These are phyloP conservation scores for Phaonia tiefii DNA, from an alignment of 2,888 invertebrate genomes.

Conservation along the genomic window DNA sequence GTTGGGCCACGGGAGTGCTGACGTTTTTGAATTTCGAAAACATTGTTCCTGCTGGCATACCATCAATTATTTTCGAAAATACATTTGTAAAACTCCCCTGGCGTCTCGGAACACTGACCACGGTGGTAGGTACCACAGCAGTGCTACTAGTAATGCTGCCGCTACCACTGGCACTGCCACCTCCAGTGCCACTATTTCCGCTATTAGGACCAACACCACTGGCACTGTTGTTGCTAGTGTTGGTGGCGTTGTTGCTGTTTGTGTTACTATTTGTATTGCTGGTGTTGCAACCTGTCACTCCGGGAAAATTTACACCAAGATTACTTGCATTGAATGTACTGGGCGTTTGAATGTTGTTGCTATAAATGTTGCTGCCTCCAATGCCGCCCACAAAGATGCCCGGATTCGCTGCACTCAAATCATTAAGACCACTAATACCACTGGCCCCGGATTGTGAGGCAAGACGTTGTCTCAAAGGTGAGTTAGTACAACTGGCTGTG, in stretches of 20 bases:
- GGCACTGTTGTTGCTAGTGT: background rate
- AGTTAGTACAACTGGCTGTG: constrained; percentile 47
- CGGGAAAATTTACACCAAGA: constrained; percentile 31
- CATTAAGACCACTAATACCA: constrained; percentile 33
- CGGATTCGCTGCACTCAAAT: constrained; percentile 58
- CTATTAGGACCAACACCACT: constrained; percentile 1
- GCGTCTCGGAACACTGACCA: constrained; percentile 70
- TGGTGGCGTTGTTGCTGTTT: background rate
- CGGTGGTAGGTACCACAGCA: constrained; percentile 36
- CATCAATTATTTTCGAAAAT: constrained; percentile 80
- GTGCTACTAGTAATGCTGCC: constrained; percentile 32
- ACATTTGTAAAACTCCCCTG: constrained; percentile 80
- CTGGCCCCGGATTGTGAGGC: constrained; percentile 54
- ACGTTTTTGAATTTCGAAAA: constrained; percentile 88
- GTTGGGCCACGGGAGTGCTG: constrained; percentile 79
- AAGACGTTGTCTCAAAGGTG: constrained; percentile 63
- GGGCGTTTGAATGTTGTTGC: constrained; percentile 61
- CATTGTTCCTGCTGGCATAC: constrained; percentile 83
- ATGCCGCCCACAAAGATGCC: constrained; percentile 63
- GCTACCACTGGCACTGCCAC: constrained; percentile 54
- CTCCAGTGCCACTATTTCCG: constrained; percentile 28
- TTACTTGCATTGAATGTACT: constrained; percentile 58
- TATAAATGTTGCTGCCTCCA: constrained; percentile 63
- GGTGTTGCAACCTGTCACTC: background rate
- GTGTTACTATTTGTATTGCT: background rate